phyloP scores from a whole-genome alignment of 2,888 invertebrate species.

The Alloscopus bannaensis region DNA sequence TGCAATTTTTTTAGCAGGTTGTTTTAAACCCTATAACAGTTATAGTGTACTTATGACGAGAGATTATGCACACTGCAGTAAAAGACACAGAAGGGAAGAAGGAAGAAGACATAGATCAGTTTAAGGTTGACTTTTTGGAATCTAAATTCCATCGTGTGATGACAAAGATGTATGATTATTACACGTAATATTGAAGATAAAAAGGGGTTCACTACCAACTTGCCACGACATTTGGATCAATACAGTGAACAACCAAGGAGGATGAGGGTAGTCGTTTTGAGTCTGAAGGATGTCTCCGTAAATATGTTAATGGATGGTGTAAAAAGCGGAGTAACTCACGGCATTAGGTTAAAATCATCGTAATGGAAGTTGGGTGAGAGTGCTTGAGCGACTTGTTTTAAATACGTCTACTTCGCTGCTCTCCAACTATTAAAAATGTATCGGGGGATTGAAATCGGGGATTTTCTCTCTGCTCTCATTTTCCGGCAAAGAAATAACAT shows the following conservation, averaged over 20 bases:
- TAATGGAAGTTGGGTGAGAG: too few relatives aligned
- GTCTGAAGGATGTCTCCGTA: background rate
- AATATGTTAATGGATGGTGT: slow-evolving; percentile 30
- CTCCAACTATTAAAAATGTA: too few relatives aligned
- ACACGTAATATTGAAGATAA: slow-evolving; percentile 65
- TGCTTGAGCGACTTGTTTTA: slow-evolving; percentile 11
- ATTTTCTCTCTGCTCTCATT: slow-evolving; percentile 45
- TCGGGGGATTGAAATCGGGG: too few relatives aligned
- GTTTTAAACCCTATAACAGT: slow-evolving; percentile 31
- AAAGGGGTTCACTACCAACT: slow-evolving; percentile 65
- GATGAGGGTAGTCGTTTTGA: too few relatives aligned
- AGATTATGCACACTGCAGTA: background rate
- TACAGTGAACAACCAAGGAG: slow-evolving; percentile 30
- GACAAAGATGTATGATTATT: slow-evolving; percentile 67
- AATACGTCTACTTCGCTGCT: too few relatives aligned
- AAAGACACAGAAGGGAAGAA: slow-evolving; percentile 30
- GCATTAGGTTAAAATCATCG: too few relatives aligned
- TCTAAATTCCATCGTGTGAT: slow-evolving; percentile 67
- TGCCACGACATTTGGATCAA: too few relatives aligned
- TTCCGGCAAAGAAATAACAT: slow-evolving; percentile 21
- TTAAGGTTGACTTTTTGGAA: slow-evolving; percentile 66
- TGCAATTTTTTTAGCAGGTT: slow-evolving; percentile 39
- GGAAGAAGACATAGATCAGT: slow-evolving; percentile 65
- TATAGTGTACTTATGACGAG: slow-evolving; percentile 34
- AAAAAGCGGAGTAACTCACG: too few relatives aligned